Conservation (phyloP, 2,113 vertebrate genomes). For the Gymnobelideus leadbeateri region DNA sequence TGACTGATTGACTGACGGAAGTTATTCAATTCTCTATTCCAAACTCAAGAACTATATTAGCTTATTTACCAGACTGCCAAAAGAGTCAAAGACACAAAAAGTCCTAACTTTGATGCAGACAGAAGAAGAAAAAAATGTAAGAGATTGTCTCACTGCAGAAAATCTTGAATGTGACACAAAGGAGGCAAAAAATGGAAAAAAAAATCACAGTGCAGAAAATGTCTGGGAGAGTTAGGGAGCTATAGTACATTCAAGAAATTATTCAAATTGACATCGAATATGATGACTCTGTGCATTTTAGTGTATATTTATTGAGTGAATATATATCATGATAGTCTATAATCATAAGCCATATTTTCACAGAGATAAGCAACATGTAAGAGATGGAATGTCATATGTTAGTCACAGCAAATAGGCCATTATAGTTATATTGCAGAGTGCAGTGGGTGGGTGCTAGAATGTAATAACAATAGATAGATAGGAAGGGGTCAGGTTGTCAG, state of each 20-base stretch:
- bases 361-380: not conserved
- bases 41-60: not conserved
- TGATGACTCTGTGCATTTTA: not conserved
- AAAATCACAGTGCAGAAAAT: slow-evolving; percentile 77
- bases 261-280: not conserved
- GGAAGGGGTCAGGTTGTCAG: not conserved
- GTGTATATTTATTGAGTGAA: not conserved
- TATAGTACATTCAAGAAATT: slow-evolving; percentile 50
- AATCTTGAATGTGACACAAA: slow-evolving; percentile 85
- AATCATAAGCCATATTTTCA: not conserved
- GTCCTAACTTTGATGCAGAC: slow-evolving; percentile 90
- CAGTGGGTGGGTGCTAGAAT: not conserved
- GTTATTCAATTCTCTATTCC: not conserved
- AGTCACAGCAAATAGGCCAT: not conserved
- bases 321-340: not conserved
- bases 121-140: slow-evolving; percentile 79
- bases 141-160: slow-evolving; percentile 85
- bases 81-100: too few relatives aligned
- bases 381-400: not conserved
- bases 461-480: not conserved
- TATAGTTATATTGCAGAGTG: not conserved
- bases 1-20: not conserved
- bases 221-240: slow-evolving; percentile 76
- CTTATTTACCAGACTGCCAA: too few relatives aligned
- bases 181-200: slow-evolving; percentile 67